A percentile compares a stretch with the other conserved stretches of the same genome.
Evolutionary conservation across 2,888 invertebrate species (phyloP).

Genomic region (Endotricha flammealis): DNA sequence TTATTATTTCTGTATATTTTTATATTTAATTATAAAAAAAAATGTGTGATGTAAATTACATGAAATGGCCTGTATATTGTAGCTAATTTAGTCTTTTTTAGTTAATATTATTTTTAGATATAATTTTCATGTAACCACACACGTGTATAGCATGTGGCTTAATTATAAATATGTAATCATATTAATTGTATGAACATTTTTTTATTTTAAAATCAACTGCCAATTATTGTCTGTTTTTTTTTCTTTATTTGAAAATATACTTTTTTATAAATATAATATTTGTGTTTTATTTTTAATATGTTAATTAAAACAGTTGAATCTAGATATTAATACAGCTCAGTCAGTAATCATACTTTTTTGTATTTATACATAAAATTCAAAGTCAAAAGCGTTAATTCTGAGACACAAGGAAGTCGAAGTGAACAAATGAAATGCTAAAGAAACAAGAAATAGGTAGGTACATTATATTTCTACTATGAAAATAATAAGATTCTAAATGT

Average conservation of each 20-base stretch:
- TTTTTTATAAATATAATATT: slow-evolving; percentile 48
- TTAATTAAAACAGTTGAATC: too few species aligned
- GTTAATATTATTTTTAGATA: slow-evolving; percentile 29
- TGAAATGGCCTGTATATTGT: slow-evolving; percentile 66
- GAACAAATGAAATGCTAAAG: too few species aligned
- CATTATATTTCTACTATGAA: too few species aligned
- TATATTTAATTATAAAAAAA: slow-evolving; percentile 29
- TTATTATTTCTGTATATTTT: slow-evolving; percentile 10
- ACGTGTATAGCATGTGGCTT: slow-evolving; percentile 44
- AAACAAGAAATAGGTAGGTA: too few species aligned
- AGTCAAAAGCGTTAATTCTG: too few species aligned
- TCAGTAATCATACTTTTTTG: too few species aligned
- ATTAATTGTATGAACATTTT: slow-evolving; percentile 30
- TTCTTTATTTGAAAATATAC: slow-evolving; percentile 66
- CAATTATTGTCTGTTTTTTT: slow-evolving; percentile 59
- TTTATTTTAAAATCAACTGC: slow-evolving; percentile 53
- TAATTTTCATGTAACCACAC: slow-evolving; percentile 32
- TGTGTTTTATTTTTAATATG: slow-evolving; percentile 27
- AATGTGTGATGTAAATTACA: slow-evolving; percentile 50
- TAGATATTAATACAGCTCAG: not conserved
- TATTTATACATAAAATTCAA: too few species aligned
- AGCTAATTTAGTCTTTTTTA: slow-evolving; percentile 43
- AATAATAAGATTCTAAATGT: too few species aligned
- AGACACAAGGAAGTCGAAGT: too few species aligned
- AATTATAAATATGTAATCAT: slow-evolving; percentile 36